Base-by-base conservation (phyloP, 2,888 invertebrate species). In the Heliconius erato region DNA sequence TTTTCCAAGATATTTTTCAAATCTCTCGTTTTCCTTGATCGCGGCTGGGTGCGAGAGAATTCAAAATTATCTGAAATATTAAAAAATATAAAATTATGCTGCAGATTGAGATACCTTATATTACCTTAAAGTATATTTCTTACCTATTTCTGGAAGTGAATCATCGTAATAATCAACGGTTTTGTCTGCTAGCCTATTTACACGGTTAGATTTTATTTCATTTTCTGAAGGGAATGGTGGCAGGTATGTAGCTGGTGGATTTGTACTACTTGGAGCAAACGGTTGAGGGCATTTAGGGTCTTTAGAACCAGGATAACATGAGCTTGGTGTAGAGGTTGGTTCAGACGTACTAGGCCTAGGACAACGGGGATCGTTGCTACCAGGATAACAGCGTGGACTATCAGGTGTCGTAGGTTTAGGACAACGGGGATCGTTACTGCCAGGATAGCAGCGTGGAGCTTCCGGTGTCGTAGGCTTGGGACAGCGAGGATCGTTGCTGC, bases 221-320 rank as follows among this genome's bases (percentile, higher is more conserved):
- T 95, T 95, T 85, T 92, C 94, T 80, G 89, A 89, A 0, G 94
- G 93, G 86, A 94, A 94, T 19, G 96, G 96, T 11, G 96, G 96
- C 59, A 96, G 89, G 85, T 96, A 96, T 16, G 95, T 95, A 2
- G 94, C 91, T 83, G 96, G 93, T 85, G 96, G 92, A 85, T 94
- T 93, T 49, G 94, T 92, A 87, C 95, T 92, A 84, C 92, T 92
- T 44, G 94, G 92, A 83, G 94, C 91, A 89, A 96, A 92, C 63
- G 94, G 94, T 86, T 95, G 92, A 69, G 92, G 95, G 87, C 93
- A 95, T 88, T 90, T 94, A 12, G 95, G 93, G 85, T 95, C 92
- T 86, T 86, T 92, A 68, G 91, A 94, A 79, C 96, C 90, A 68
- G 94, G 90, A 88, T 95, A 92, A 91, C 96, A 91, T 88, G 96